Evolutionary conservation across 2,888 invertebrate genomes (phyloP).

Genomic region (Drosophila stalkeri): DNA sequence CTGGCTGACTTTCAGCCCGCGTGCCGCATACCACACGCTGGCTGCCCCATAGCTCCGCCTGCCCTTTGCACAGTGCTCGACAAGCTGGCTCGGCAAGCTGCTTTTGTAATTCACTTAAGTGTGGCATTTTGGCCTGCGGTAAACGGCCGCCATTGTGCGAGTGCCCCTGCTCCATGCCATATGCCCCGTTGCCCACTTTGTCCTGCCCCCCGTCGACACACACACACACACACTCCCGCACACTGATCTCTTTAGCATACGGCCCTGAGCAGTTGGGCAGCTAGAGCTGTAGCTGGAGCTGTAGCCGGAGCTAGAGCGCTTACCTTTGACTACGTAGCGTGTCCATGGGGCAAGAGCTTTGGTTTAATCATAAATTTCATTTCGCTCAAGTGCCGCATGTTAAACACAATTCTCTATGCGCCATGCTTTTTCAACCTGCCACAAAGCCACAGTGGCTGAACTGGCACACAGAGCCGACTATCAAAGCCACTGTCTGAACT

Average conservation of each 20-base stretch:
- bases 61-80: conserved; percentile 10
- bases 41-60: not conserved
- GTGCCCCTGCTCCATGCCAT: conserved; percentile 14
- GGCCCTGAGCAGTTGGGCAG: conserved; percentile 40
- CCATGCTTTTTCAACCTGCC: conserved; percentile 42
- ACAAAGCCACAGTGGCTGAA: conserved; percentile 16
- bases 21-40: conserved; percentile 7
- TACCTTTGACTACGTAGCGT: conserved; percentile 60
- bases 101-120: conserved; percentile 83
- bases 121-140: conserved; percentile 81
- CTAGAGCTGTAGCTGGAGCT: not conserved
- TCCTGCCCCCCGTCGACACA: not conserved
- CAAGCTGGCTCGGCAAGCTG: conserved; percentile 61
- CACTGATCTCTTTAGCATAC: conserved; percentile 72
- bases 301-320: conserved; percentile 22
- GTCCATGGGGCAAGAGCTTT: conserved; percentile 44
- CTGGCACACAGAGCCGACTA: not conserved
- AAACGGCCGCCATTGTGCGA: conserved; percentile 70
- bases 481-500: conserved; percentile 56
- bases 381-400: conserved; percentile 51
- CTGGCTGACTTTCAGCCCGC: conserved; percentile 56
- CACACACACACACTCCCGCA: not conserved
- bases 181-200: not conserved
- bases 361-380: conserved; percentile 78
- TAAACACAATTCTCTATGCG: conserved; percentile 32